phyloP scores from a whole-genome alignment of 2,113 vertebrate genomes.

The Calyptommatus sinebrachiatus region DNA sequence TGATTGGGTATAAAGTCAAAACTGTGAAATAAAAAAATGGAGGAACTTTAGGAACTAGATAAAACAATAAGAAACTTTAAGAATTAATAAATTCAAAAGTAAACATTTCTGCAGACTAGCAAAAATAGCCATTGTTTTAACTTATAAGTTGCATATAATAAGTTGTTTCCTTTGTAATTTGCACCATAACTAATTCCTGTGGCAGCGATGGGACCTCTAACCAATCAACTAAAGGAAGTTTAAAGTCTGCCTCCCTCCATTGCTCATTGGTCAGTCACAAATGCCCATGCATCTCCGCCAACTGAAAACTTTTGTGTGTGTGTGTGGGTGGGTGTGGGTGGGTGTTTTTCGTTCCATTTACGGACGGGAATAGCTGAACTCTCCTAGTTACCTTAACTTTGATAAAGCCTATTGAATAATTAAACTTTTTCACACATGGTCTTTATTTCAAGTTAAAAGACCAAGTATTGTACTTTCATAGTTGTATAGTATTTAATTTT shows the following conservation, averaged over 20 bases:
- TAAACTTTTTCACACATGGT: neutral
- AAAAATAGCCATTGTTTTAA: neutral
- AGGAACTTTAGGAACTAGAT: neutral
- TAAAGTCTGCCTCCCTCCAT: too few species aligned
- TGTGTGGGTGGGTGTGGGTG: too few species aligned
- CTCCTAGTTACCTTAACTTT: slow-evolving; percentile 9
- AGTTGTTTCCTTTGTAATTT: neutral
- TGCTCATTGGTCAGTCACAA: too few species aligned
- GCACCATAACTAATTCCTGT: too few species aligned
- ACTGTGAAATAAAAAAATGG: neutral
- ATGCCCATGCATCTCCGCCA: too few species aligned
- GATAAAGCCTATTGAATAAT: slow-evolving; percentile 14
- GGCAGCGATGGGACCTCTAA: too few species aligned
- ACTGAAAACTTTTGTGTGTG: too few species aligned
- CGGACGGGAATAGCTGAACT: too few species aligned
- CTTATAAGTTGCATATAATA: neutral
- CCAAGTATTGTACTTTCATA: neutral
- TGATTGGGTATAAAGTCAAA: neutral
- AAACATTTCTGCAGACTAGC: neutral
- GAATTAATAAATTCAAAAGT: neutral
- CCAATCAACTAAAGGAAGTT: too few species aligned
- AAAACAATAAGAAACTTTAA: neutral
- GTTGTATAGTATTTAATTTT: neutral
- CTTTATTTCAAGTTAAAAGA: neutral
- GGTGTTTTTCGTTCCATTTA: too few species aligned